Evolutionary conservation across 2,888 invertebrate genomes (phyloP).

Genomic region (Nesidiocoris tenuis): DNA sequence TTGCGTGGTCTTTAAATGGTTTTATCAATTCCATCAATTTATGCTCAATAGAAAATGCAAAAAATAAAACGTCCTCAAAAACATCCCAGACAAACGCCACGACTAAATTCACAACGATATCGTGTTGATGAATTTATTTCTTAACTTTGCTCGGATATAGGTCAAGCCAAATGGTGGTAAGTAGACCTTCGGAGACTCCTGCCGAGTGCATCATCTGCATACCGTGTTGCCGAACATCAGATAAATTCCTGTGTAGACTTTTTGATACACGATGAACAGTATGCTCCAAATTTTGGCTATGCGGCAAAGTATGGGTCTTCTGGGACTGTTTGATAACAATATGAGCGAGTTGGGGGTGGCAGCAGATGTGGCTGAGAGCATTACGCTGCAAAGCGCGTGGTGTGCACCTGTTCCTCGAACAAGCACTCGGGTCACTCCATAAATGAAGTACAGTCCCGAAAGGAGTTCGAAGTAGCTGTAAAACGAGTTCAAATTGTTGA

Average conservation of each 20-base stretch:
- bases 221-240: constrained; percentile 4
- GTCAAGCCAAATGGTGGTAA: too few relatives aligned
- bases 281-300: not conserved
- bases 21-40: too few relatives aligned
- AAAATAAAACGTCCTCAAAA: too few relatives aligned
- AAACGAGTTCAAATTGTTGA: not conserved
- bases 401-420: constrained; percentile 18
- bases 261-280: constrained; percentile 7
- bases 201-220: too few relatives aligned
- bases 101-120: too few relatives aligned
- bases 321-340: too few relatives aligned
- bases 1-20: too few relatives aligned
- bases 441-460: constrained; percentile 3
- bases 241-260: constrained; percentile 17
- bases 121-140: too few relatives aligned
- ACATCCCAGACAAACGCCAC: too few relatives aligned
- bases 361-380: constrained; percentile 1
- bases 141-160: too few relatives aligned
- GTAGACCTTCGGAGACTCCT: too few relatives aligned
- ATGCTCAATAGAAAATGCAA: too few relatives aligned
- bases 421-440: not conserved
- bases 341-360: not conserved
- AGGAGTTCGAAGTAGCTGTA: not conserved
- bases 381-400: not conserved
- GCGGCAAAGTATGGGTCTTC: not conserved